Conservation (phyloP, 2,888 invertebrate genomes). For the Acrobasis suavella region DNA sequence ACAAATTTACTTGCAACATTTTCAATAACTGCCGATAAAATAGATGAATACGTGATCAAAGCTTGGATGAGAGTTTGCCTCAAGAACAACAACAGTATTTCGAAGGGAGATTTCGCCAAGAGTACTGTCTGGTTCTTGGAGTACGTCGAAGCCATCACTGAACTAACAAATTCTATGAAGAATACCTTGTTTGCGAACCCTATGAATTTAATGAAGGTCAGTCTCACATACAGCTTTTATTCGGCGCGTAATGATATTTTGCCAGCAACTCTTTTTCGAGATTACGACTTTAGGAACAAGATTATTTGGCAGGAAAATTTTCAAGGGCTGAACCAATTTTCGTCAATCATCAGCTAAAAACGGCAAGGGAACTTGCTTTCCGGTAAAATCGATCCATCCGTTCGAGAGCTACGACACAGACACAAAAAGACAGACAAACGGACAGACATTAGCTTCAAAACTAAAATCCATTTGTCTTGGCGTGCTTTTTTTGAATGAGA, state of each 20-base stretch:
- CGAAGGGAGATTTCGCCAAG: slow-evolving; percentile 35
- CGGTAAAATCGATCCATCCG: no score
- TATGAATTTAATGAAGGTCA: slow-evolving; percentile 50
- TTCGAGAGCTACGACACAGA: no score
- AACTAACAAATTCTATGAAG: slow-evolving; percentile 46
- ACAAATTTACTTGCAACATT: slow-evolving; percentile 56
- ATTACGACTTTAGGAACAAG: no score
- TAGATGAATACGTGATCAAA: slow-evolving; percentile 45
- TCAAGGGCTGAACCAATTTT: no score
- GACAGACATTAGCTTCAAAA: no score
- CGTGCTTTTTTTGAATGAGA: no score
- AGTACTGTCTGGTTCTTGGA: slow-evolving; percentile 51
- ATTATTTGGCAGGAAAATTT: no score
- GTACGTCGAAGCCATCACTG: slow-evolving; percentile 50
- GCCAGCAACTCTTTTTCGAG: no score
- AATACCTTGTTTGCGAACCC: slow-evolving; percentile 39
- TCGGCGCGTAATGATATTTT: neutral
- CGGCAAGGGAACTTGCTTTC: no score
- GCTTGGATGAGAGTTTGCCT: slow-evolving; percentile 59
- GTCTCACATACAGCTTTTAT: neutral
- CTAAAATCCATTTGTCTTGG: no score
- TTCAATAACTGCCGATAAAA: slow-evolving; percentile 37
- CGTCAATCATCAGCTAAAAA: no score
- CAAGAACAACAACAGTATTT: slow-evolving; percentile 32
- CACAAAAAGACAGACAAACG: no score